A percentile compares a stretch with the other conserved stretches of the same genome.
Conservation (phyloP, 2,797 vertebrate genomes). For the Knipowitschia caucasica region DNA sequence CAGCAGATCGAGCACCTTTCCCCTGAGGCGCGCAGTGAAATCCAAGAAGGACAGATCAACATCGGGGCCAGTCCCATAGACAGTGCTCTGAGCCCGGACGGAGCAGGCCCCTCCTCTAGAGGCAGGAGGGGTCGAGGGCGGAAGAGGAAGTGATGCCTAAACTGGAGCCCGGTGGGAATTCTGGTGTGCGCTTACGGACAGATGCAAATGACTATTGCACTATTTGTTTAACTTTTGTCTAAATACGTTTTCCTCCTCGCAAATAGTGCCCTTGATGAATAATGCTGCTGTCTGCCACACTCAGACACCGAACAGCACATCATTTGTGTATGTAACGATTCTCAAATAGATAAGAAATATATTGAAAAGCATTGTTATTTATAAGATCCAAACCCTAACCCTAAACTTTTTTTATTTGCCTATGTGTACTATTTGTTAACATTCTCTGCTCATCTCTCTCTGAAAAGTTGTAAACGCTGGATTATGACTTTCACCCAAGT, state of each 20-base stretch:
- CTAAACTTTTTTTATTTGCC: constrained; percentile 36
- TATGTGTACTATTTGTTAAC: constrained; percentile 1
- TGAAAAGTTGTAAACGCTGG: background rate
- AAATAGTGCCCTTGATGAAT: background rate
- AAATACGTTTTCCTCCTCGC: background rate
- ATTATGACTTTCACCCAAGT: constrained; percentile 3
- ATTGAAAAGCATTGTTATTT: background rate
- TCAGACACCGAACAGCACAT: background rate
- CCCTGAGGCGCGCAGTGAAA: constrained; percentile 86
- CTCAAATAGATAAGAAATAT: constrained; percentile 19
- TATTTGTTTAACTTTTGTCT: constrained; percentile 7
- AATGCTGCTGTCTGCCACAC: background rate
- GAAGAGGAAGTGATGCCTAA: constrained; percentile 82
- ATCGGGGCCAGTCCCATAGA: constrained; percentile 74
- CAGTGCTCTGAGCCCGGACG: constrained; percentile 16
- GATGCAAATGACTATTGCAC: background rate
- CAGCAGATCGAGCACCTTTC: constrained; percentile 91
- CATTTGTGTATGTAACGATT: background rate
- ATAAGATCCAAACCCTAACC: constrained; percentile 31
- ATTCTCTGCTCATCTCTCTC: constrained; percentile 1
- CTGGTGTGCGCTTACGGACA: constrained; percentile 5
- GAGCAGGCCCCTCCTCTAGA: constrained; percentile 56
- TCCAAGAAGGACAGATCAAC: constrained; percentile 97
- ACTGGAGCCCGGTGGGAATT: constrained; percentile 8
- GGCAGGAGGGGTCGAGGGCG: constrained; percentile 87